Conservation (phyloP, 2,113 vertebrate species). For the Takifugu flavidus region DNA sequence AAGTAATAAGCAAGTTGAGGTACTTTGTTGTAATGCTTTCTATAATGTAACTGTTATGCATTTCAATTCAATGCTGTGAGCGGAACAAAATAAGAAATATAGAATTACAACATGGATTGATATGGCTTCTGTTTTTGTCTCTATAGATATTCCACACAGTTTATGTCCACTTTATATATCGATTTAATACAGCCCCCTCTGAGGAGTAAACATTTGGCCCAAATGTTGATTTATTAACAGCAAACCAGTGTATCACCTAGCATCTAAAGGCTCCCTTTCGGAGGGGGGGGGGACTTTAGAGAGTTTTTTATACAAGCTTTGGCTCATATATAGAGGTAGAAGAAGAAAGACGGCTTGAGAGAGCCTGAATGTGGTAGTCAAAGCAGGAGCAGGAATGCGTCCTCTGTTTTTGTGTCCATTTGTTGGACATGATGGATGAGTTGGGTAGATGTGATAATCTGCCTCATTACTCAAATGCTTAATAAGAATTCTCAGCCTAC, state of each 20-base stretch:
- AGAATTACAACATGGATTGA: slow-evolving; percentile 86
- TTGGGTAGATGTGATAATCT: slow-evolving; percentile 79
- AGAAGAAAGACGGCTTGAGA: slow-evolving; percentile 51
- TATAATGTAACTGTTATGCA: slow-evolving; percentile 99
- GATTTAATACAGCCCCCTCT: no score
- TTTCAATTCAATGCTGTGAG: slow-evolving; percentile 99
- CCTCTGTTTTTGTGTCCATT: slow-evolving; percentile 74
- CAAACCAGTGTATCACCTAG: slow-evolving; percentile 65
- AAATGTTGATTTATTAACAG: no score
- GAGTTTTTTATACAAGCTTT: slow-evolving; percentile 45
- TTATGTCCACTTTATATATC: slow-evolving; percentile 10
- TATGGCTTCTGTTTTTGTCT: slow-evolving; percentile 28
- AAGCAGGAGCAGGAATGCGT: slow-evolving; percentile 73
- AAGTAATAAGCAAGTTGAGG: slow-evolving; percentile 97
- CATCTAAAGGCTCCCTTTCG: slow-evolving; percentile 66
- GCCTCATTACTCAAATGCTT: slow-evolving; percentile 81
- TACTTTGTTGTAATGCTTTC: slow-evolving; percentile 99
- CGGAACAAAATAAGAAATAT: slow-evolving; percentile 94
- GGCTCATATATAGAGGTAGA: slow-evolving; percentile 53
- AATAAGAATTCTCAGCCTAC: slow-evolving; percentile 76
- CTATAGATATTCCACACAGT: slow-evolving; percentile 4
- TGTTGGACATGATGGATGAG: slow-evolving; percentile 82
- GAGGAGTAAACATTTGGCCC: no score
- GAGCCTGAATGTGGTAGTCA: slow-evolving; percentile 69
- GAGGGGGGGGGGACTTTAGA: slow-evolving; percentile 55